These are phyloP conservation scores for Holacanthella duospinosa DNA, from an alignment of 2,888 invertebrate genomes.

Conservation along the genomic window DNA sequence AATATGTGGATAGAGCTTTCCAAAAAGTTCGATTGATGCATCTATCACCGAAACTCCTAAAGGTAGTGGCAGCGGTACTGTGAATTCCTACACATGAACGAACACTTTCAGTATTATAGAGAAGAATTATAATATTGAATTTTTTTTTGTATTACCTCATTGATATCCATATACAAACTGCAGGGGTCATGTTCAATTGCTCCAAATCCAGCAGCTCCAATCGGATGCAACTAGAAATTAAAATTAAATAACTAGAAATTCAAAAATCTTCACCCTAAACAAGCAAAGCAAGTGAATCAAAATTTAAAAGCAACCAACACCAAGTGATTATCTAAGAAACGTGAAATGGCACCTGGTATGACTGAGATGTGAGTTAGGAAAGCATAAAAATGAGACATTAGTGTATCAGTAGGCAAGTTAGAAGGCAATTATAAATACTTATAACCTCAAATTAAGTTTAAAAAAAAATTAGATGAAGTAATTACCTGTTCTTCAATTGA, in stretches of 20 bases:
- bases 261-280: no score
- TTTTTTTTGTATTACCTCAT: conserved; percentile 43
- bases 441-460: background rate
- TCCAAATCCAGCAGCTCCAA: conserved; percentile 89
- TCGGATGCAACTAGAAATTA: conserved; percentile 68
- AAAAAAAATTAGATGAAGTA: background rate
- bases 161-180: conserved; percentile 66
- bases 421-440: background rate
- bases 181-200: conserved; percentile 94
- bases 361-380: conserved; percentile 11
- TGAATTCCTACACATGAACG: conserved; percentile 46
- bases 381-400: conserved; percentile 4
- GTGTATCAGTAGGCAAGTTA: conserved; percentile 1
- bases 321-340: no score
- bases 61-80: conserved; percentile 68
- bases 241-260: no score
- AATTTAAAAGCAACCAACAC: no score
- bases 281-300: no score
- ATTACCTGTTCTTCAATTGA: conserved; percentile 92
- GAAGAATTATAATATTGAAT: background rate
- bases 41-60: conserved; percentile 94
- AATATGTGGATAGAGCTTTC: conserved; percentile 84
- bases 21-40: conserved; percentile 82
- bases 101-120: no score
- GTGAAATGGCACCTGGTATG: conserved; percentile 18